phyloP scores from a whole-genome alignment of 2,888 invertebrate species.

The Drosophila dives region DNA sequence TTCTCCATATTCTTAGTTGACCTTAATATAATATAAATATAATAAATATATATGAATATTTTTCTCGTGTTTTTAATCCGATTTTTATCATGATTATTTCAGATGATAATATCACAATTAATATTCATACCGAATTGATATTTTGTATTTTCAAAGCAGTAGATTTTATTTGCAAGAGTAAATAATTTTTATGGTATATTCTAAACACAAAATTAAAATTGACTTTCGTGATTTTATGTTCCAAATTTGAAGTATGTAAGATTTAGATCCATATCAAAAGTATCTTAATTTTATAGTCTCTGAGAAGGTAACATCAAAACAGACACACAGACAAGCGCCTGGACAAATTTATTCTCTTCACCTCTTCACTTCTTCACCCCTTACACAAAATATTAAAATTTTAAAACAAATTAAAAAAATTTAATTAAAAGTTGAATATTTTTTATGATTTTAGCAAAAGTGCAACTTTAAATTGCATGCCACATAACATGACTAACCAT shows the following conservation, averaged over 20 bases:
- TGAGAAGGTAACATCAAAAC: neutral
- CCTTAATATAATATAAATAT: neutral
- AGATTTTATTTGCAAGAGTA: neutral
- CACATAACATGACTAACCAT: neutral
- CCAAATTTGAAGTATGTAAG: neutral
- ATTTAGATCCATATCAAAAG: neutral
- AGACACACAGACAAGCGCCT: neutral
- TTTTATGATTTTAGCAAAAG: neutral
- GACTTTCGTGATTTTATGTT: too few species aligned
- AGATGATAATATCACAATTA: neutral
- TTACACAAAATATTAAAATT: neutral
- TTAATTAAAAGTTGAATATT: neutral
- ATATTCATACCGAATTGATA: neutral
- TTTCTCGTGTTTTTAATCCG: fast-evolving
- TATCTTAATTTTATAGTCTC: neutral
- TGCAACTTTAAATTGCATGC: neutral
- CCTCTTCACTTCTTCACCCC: too few species aligned
- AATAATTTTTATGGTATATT: too few species aligned
- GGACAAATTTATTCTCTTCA: too few species aligned
- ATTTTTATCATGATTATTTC: neutral
- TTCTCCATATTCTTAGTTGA: neutral
- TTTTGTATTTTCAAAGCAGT: neutral
- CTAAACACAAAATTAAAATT: too few species aligned
- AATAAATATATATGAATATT: neutral
- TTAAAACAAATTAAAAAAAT: neutral